Evolutionary conservation across 2,888 invertebrate species (phyloP).

Genomic region (Rhimphoctona megacephalus): DNA sequence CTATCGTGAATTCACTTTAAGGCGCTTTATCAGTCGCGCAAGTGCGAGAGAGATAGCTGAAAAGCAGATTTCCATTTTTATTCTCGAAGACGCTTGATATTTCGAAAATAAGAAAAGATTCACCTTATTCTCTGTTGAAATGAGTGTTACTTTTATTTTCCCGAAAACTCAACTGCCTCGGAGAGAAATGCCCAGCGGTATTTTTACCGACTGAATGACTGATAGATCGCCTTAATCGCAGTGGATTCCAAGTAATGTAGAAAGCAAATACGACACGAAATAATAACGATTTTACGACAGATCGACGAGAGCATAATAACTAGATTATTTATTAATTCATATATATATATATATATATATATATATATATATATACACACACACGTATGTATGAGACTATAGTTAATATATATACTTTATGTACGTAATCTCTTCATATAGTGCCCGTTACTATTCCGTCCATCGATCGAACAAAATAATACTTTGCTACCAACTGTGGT

Average conservation of each 20-base stretch:
- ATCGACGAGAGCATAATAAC: slow-evolving; percentile 36
- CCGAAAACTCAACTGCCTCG: no score
- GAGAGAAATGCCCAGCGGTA: no score
- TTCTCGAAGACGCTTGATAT: no score
- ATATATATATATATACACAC: background rate
- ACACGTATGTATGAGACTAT: slow-evolving; percentile 3
- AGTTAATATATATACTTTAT: background rate
- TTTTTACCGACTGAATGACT: no score
- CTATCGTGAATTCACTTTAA: background rate
- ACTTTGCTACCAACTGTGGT: slow-evolving; percentile 34
- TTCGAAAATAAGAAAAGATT: no score
- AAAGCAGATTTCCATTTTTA: no score
- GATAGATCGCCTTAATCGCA: background rate
- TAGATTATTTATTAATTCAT: slow-evolving; percentile 13
- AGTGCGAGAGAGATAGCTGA: no score
- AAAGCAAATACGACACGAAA: background rate
- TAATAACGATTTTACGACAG: slow-evolving; percentile 21
- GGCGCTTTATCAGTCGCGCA: no score
- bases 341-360: no score
- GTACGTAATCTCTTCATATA: slow-evolving; percentile 34
- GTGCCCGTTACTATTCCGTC: slow-evolving; percentile 72
- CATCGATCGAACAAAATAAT: slow-evolving; percentile 58
- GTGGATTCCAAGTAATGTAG: background rate
- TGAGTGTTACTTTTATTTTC: no score
- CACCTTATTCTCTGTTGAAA: no score